Conservation (phyloP, 1,140 invertebrate species). For the Pollicipes pollicipes region DNA sequence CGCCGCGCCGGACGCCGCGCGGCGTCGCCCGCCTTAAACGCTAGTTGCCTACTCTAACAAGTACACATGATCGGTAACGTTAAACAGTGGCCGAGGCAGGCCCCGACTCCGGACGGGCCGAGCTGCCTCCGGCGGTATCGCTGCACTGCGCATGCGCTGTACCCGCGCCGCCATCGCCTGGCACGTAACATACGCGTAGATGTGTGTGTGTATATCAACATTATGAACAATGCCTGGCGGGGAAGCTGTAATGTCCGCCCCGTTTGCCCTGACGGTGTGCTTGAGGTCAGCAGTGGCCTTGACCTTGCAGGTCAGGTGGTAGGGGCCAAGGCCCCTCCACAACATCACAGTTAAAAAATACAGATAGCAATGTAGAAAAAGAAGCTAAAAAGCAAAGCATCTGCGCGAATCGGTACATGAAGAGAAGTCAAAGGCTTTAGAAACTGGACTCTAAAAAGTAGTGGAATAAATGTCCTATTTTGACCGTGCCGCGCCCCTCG, state of each 20-base stretch:
- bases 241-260: background rate
- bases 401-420: background rate
- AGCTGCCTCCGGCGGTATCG: no score
- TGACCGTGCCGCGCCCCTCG: background rate
- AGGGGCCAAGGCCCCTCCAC: background rate
- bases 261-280: no score
- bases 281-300: background rate
- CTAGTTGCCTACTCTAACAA: background rate
- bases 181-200: background rate
- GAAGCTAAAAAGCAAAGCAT: background rate
- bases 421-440: background rate
- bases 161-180: background rate
- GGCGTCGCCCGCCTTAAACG: no score
- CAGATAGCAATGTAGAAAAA: background rate
- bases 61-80: background rate
- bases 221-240: background rate
- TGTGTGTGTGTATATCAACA: background rate
- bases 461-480: background rate
- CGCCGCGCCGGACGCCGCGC: no score
- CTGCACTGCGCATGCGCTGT: background rate
- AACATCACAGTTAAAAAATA: constrained; percentile 2
- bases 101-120: background rate
- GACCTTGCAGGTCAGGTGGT: background rate
- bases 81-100: background rate
- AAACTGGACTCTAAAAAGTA: background rate